phyloP scores from a whole-genome alignment of 1,140 invertebrate species.

The Neodiprion fabricii region DNA sequence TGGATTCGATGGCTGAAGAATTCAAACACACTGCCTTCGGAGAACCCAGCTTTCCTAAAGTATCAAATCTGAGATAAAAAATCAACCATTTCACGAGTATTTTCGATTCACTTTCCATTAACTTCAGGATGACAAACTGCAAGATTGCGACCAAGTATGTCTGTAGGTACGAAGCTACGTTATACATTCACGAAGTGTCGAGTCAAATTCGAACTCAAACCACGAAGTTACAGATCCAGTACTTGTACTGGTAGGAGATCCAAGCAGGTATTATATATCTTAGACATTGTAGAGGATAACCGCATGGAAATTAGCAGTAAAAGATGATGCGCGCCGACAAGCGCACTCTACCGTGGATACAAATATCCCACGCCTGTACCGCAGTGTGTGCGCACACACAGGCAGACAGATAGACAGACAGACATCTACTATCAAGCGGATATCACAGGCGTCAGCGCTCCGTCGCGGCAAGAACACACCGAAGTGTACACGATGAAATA shows the following conservation, averaged over 20 bases:
- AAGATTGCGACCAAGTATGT: no score
- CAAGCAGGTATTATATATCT: neutral
- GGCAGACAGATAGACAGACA: neutral
- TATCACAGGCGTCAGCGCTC: neutral
- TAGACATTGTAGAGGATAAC: neutral
- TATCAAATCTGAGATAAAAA: no score
- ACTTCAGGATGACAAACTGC: no score
- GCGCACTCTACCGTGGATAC: neutral
- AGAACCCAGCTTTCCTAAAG: no score
- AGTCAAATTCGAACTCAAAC: no score
- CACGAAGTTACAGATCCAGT: neutral
- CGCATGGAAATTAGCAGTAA: neutral
- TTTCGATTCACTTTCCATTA: no score
- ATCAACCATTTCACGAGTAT: no score
- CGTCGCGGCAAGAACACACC: neutral
- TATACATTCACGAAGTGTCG: no score
- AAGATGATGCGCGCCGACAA: neutral
- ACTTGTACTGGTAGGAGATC: neutral
- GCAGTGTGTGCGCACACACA: no score
- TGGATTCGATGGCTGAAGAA: no score
- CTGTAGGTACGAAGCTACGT: no score
- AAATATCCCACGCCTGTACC: neutral
- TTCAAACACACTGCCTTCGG: no score
- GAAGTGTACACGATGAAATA: neutral
- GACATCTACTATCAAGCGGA: neutral